Base-by-base conservation (phyloP, 1,140 invertebrate species). In the Ericerus pela region DNA sequence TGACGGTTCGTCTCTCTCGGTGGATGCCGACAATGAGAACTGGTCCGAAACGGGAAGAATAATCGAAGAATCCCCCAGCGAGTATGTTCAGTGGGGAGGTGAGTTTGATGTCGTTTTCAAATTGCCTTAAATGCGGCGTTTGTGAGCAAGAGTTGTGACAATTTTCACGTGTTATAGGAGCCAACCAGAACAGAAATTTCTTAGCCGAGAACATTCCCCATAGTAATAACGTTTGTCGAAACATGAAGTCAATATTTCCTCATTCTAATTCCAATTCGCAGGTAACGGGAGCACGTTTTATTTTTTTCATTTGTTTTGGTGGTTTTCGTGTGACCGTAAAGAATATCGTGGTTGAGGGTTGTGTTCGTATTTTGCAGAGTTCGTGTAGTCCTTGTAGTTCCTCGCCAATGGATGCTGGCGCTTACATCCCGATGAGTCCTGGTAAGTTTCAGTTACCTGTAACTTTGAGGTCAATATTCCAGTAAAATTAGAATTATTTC, bases 1-100 rank as follows among this genome's bases (percentile, higher is more conserved):
- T 5, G 79, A 79, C 22, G 80, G 80, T 18, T 81, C 79, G 0
- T 82, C 80, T 4, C 68, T 81, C 2, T 83, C 80, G 28, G 76
- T 82, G 64, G 78, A 81, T 57, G 80, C 82, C 37, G 72, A 74
- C 1, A 73, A 73, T 1, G 70, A 54, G 16, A 47, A 41, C 11
- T 28, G 41, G 37, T 51, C 56, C 20, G 53, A 54, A 5, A 59
- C 59, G 20, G 57, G 54, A 14, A 38, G 36, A 6, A 81, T 81
- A 54, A 63, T 76, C 26, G 79, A 80, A 62, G 78, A 79, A 62
- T 79, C 76, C 58, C 61, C 62, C 47, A 74, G 79, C 57, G 78
- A 79, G 22, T 75, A 75, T 56, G 69, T 69, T 12, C 64, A 68
- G 0, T 76, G 74, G 73, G 68, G 67, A 18, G 60, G 54, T 54